Base-by-base conservation (phyloP, 2,113 vertebrate species). In the Plotosus lineatus region DNA sequence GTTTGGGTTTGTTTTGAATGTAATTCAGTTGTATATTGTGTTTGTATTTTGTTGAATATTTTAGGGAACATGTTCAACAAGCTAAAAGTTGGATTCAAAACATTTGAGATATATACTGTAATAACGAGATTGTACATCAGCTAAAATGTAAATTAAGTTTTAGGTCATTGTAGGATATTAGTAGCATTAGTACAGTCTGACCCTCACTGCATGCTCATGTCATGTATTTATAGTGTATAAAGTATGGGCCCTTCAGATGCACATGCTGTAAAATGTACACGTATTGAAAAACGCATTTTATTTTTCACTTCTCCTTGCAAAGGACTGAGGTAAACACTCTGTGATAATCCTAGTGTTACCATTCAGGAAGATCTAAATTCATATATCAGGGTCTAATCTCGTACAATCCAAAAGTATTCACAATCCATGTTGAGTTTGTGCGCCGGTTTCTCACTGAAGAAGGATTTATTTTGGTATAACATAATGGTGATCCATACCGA, bases 231-330 rank as follows among this genome's bases (percentile, higher is more conserved):
- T 58, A 9, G 6, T 58, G 3, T 6, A 31, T 80, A 31, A 77
- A 71, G 46, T 80, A 84, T 77, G 61, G 36, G 14, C 19, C 38
- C 28, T 55, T 61, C 36, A 61, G 63, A 72, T 63, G 40, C 19
- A 14, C 28, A 53, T 63, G 15, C 15, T 17, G 28, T 66, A 76
- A 60, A 76, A 76, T n/a, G 17, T 33, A 11, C 31, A 12, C 19
- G 23, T 12, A 7, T 1, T 36, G 38, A 10, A 15, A 10, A 58
- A 42, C 14, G 17, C 2, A 40, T 42, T 56, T 75, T n/a, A 76
- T 76, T 76, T 5, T 38, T 21, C 38, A 76, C 23, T 4, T 17
- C 28, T 73, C 46, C 53, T 8, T 73, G 26, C 19, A 19, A 55
- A n/a, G 11, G n/a, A 15, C 51, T 56, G 51, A 21, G n/a, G 31